These are phyloP conservation scores for Antechinus stuartii DNA, from an alignment of 2,113 vertebrate genomes.

Conservation along the genomic window DNA sequence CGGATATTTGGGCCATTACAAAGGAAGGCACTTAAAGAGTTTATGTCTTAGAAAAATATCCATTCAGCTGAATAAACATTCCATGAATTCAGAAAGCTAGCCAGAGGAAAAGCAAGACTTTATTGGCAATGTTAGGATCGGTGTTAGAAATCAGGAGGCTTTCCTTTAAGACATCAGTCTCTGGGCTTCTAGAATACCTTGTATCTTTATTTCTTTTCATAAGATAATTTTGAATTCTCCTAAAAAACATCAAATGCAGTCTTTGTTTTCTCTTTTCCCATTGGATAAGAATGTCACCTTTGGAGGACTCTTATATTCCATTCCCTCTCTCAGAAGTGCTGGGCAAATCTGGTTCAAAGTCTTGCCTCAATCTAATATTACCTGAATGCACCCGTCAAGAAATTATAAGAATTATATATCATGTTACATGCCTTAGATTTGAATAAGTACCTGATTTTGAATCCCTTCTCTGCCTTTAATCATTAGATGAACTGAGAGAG, in stretches of 20 bases:
- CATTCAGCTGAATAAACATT: not conserved
- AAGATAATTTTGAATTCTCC: conserved; percentile 33
- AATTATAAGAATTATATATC: not conserved
- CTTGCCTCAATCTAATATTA: not conserved
- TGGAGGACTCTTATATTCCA: not conserved
- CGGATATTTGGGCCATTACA: conserved; percentile 12
- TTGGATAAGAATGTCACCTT: not conserved
- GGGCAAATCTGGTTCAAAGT: not conserved
- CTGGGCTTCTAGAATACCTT: conserved; percentile 18
- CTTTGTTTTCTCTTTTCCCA: not conserved
- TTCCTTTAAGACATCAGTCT: conserved; percentile 36
- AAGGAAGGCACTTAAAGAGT: not conserved
- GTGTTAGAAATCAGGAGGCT: conserved; percentile 38
- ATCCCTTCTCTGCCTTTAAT: no score
- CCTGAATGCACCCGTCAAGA: not conserved
- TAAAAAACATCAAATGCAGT: conserved; percentile 26
- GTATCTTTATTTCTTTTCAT: conserved; percentile 41
- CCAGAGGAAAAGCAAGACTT: conserved; percentile 35
- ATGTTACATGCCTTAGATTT: not conserved
- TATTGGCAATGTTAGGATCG: not conserved
- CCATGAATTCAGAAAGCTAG: not conserved
- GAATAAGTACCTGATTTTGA: not conserved
- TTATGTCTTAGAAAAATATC: conserved; percentile 38
- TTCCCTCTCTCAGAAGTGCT: not conserved
- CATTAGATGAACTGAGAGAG: not conserved